Percentiles rank a stretch among this genome's conserved stretches.
Conservation (phyloP, 2,797 vertebrate genomes). For the Sternarchorhynchus goeldii region DNA sequence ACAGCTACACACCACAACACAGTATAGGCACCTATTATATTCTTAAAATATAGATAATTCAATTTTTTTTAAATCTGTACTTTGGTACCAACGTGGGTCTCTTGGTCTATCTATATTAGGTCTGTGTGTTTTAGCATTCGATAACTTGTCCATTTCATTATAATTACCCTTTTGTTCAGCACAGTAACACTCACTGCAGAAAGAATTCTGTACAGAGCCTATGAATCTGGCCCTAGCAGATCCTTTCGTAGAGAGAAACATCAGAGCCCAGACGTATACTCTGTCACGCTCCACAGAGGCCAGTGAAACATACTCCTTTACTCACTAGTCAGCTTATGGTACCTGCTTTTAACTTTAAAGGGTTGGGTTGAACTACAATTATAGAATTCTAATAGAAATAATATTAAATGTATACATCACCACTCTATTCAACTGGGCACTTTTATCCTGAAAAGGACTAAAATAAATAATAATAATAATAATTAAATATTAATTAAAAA, state of each 20-base stretch:
- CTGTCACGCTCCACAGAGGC: background rate
- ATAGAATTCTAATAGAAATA: slow-evolving; percentile 66
- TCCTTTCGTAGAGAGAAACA: background rate
- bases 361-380: slow-evolving; percentile 56
- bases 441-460: slow-evolving; percentile 32
- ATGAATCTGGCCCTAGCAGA: background rate
- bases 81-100: slow-evolving; percentile 35
- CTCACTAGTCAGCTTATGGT: slow-evolving; percentile 73
- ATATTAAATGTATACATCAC: slow-evolving; percentile 43
- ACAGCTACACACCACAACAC: slow-evolving; percentile 26
- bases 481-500: slow-evolving; percentile 24
- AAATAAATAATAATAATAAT: slow-evolving; percentile 27
- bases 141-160: slow-evolving; percentile 6
- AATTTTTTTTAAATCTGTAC: slow-evolving; percentile 23
- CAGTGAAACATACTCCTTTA: slow-evolving; percentile 10
- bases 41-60: slow-evolving; percentile 1
- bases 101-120: background rate
- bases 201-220: background rate
- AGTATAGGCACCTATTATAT: slow-evolving; percentile 19
- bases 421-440: slow-evolving; percentile 13
- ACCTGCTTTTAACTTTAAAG: slow-evolving; percentile 74
- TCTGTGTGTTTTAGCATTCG: slow-evolving; percentile 17
- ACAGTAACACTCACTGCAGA: background rate
- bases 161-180: background rate
- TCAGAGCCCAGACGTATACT: background rate